These are phyloP conservation scores for Stegostoma tigrinum DNA, from an alignment of 2,113 vertebrate species.

Conservation along the genomic window DNA sequence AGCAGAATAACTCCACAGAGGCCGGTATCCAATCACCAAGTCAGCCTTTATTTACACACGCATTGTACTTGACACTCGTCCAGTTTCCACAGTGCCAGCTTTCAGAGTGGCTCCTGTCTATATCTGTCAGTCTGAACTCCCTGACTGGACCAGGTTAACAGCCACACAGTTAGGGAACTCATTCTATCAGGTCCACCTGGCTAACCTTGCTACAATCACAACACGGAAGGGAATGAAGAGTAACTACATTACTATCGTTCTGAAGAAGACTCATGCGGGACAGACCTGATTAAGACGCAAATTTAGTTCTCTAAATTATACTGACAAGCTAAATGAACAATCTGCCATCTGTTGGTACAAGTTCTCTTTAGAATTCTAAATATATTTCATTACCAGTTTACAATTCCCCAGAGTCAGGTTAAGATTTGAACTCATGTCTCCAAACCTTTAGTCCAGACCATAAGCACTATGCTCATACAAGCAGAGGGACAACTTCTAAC, in stretches of 20 bases:
- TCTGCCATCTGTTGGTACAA: not conserved
- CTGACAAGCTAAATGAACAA: not conserved
- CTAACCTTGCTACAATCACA: no score
- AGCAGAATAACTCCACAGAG: no score
- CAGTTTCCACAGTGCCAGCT: no score
- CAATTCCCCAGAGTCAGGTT: not conserved
- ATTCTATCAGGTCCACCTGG: no score
- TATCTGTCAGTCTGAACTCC: no score
- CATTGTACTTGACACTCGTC: no score
- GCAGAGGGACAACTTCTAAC: not conserved
- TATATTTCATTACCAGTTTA: not conserved
- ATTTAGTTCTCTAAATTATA: not conserved
- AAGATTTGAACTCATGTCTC: not conserved
- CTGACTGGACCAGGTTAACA: no score
- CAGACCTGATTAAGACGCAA: not conserved
- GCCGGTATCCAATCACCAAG: no score
- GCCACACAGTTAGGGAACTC: no score
- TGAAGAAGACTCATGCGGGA: not conserved
- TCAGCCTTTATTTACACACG: no score
- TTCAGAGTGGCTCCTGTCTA: no score
- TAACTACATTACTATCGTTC: not conserved
- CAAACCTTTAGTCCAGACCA: not conserved
- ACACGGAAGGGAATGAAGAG: not conserved
- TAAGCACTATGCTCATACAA: not conserved
- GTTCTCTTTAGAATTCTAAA: not conserved